These are phyloP conservation scores for Tragelaphus buxtoni DNA, from an alignment of 2,113 vertebrate species.

Conservation along the genomic window DNA sequence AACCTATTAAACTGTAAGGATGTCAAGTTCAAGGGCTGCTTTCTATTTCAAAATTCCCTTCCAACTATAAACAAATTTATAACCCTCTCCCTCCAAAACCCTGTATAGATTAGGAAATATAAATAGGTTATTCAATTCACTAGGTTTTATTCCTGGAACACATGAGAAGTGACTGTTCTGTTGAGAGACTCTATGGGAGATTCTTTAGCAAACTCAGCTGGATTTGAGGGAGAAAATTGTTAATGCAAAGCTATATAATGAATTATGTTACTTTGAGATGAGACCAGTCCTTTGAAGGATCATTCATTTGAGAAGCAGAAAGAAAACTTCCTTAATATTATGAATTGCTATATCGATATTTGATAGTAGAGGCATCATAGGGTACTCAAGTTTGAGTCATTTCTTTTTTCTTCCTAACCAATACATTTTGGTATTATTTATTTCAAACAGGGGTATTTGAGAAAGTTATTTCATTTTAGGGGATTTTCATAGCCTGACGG, in stretches of 20 bases:
- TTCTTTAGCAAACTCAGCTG: not conserved
- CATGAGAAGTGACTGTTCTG: not conserved
- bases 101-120: not conserved
- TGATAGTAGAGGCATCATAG: not conserved
- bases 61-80: not conserved
- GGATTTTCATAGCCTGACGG: not conserved
- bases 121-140: not conserved
- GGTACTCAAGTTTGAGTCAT: not conserved
- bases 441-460: slow-evolving; percentile 26
- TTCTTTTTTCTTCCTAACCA: not conserved
- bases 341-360: not conserved
- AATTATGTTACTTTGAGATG: not conserved
- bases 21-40: not conserved
- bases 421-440: not conserved
- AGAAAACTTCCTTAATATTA: not conserved
- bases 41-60: not conserved
- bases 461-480: not conserved
- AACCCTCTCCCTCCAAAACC: not conserved
- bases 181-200: not conserved
- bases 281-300: not conserved
- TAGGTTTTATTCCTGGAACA: not conserved
- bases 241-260: not conserved
- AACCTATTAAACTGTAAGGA: not conserved
- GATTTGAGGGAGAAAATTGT: not conserved
- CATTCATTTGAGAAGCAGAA: not conserved